Evolutionary conservation across 2,888 invertebrate species (phyloP).

Genomic region (Silvanus unidentatus): DNA sequence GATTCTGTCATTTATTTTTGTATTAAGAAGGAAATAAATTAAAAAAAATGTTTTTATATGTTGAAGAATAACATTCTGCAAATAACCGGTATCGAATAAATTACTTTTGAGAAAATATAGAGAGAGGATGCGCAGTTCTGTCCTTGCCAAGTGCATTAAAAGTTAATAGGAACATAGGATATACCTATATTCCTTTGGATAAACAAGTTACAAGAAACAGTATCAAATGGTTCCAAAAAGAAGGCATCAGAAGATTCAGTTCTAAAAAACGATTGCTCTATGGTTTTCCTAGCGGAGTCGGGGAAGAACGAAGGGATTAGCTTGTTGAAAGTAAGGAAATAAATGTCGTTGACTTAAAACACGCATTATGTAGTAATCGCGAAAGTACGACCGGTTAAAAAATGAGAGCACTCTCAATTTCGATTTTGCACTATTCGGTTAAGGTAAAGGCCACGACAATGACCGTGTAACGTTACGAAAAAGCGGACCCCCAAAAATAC

Average conservation of each 20-base stretch:
- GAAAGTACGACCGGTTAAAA: conserved; percentile 31
- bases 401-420: conserved; percentile 42
- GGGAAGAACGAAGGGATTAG: too few relatives aligned
- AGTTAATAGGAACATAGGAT: too few relatives aligned
- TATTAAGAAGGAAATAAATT: not conserved
- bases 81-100: not conserved
- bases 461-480: conserved; percentile 29
- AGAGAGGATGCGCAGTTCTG: conserved; percentile 3
- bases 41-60: conserved; percentile 1
- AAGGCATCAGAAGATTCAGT: too few relatives aligned
- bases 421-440: conserved; percentile 39
- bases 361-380: conserved; percentile 32
- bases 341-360: conserved; percentile 36
- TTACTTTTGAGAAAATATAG: conserved; percentile 1
- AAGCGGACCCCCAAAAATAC: conserved; percentile 11
- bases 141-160: too few relatives aligned
- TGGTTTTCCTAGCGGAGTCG: too few relatives aligned
- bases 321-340: not conserved
- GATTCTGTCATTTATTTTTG: too few relatives aligned
- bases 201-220: too few relatives aligned
- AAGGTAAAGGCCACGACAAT: conserved; percentile 45
- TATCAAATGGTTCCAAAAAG: too few relatives aligned
- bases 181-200: too few relatives aligned
- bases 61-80: conserved; percentile 1
- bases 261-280: too few relatives aligned